Evolutionary conservation across 2,888 invertebrate genomes (phyloP).

Genomic region (Eudasyphora cyanicolor): DNA sequence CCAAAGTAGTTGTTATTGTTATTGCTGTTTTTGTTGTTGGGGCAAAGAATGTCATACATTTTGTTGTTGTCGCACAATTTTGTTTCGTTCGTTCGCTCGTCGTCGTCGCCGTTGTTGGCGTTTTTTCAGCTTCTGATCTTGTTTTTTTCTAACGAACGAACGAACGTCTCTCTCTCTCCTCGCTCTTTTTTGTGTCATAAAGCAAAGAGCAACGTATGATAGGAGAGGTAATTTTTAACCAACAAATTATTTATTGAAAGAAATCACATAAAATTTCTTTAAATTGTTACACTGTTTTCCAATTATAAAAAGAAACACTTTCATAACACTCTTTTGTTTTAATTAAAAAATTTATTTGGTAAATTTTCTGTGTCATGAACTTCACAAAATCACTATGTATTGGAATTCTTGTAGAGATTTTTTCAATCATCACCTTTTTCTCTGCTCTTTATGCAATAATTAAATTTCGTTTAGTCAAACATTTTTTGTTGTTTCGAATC

Average conservation of each 20-base stretch:
- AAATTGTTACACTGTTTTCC: background rate
- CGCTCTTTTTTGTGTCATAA: background rate
- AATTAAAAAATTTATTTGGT: too few species aligned
- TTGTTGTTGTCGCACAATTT: constrained; percentile 70
- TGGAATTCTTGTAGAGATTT: background rate
- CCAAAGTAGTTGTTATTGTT: constrained; percentile 66
- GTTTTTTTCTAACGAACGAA: constrained; percentile 50
- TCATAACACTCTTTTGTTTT: constrained; percentile 2
- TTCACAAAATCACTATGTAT: background rate
- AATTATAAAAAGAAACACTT: background rate
- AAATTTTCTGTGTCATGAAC: background rate
- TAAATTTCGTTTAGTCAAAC: constrained; percentile 16
- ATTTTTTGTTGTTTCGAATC: background rate
- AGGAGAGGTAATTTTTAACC: background rate
- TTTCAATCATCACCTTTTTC: constrained; percentile 15
- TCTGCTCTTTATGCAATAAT: background rate
- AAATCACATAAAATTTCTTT: too few species aligned
- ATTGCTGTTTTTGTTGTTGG: constrained; percentile 75
- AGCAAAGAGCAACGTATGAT: background rate
- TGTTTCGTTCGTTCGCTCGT: constrained; percentile 61
- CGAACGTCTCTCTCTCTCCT: background rate
- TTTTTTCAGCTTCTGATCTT: constrained; percentile 55
- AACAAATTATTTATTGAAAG: background rate
- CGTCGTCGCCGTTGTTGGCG: too few species aligned
- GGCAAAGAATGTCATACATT: constrained; percentile 77